Base-by-base conservation (phyloP, 1,140 invertebrate genomes). In the Drosophila pandora region DNA sequence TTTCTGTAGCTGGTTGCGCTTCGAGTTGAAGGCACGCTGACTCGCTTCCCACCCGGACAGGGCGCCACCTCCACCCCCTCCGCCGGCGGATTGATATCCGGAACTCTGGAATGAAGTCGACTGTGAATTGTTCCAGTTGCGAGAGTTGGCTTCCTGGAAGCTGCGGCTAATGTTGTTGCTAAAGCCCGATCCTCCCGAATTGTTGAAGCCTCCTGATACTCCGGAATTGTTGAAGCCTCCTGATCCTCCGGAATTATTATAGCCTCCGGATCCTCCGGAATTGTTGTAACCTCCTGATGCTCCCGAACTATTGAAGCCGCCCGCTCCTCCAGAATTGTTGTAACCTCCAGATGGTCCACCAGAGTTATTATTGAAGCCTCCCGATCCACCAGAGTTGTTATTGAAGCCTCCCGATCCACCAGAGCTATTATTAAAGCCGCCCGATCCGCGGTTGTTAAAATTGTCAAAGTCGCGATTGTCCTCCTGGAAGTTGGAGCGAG, bases 81-180 rank as follows among this genome's bases (percentile, higher is more conserved):
- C 32, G 4, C 41, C 49, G 43, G 12, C 12, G 41, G 63, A 39
- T 17, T 68, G 65, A 48, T 41, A 69, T 1, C 63, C 63, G 0
- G 64, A 34, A 43, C 2, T 39, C 21, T 56, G 63, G 49, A 68
- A 68, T 23, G 50, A 69, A 2, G 37, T 62, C 22, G 10, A 28
- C 3, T 50, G 7, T 5, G 49, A 22, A 17, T 68, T 69, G 63
- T 54, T 69, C 65, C 65, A 69, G 32, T 69, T 49, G 21, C 67
- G 67, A 7, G 63, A 17, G 32, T 57, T 63, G 55, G 28, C 54
- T 13, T 63, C 67, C 8, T 70, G 55, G 21, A 56, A 70, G 28
- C 22, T 48, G 32, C 67, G 67, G 39, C 67, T 70, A 4, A 70
- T 69, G 23, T 70, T 70, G 64, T 69, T 69, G 52, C 65, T 70